A percentile compares a stretch with the other conserved stretches of the same genome.
These are phyloP conservation scores for Smittia aterrima DNA, from an alignment of 2,888 invertebrate genomes.

Conservation along the genomic window DNA sequence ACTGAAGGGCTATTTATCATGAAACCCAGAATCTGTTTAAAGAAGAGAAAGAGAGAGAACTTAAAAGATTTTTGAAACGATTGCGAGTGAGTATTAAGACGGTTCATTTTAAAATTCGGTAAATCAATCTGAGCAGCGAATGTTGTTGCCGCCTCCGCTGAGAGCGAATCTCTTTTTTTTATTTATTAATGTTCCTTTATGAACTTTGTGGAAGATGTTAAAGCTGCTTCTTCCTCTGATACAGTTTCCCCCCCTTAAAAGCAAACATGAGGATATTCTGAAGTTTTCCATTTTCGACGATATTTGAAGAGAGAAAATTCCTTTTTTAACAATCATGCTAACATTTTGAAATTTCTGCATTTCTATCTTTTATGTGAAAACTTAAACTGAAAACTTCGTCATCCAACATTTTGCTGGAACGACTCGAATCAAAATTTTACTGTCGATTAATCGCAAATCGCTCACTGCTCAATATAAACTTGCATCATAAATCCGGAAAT, in stretches of 20 bases:
- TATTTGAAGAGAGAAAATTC: neutral
- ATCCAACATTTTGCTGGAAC: slow-evolving; percentile 10
- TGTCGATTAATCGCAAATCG: neutral
- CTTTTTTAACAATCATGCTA: neutral
- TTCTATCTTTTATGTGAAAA: neutral
- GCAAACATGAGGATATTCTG: slow-evolving; percentile 7
- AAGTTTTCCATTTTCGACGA: neutral
- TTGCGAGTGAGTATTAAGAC: slow-evolving; percentile 34
- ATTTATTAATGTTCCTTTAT: too few relatives aligned
- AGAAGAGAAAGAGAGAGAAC: neutral
- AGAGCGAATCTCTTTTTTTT: neutral
- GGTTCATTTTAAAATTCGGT: neutral
- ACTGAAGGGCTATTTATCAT: too few relatives aligned
- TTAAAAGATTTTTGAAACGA: slow-evolving; percentile 26
- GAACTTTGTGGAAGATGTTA: neutral
- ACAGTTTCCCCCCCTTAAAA: neutral
- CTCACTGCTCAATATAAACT: neutral
- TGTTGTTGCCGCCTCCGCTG: neutral
- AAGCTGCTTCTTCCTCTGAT: slow-evolving; percentile 9
- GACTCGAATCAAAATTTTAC: slow-evolving; percentile 3
- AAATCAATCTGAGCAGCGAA: neutral
- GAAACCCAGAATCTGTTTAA: neutral
- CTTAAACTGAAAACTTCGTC: slow-evolving; percentile 9
- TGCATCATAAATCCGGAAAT: neutral
- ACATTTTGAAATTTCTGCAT: slow-evolving; percentile 1